These are phyloP conservation scores for Austrolebias charrua DNA, from an alignment of 2,797 vertebrate genomes.

Conservation along the genomic window DNA sequence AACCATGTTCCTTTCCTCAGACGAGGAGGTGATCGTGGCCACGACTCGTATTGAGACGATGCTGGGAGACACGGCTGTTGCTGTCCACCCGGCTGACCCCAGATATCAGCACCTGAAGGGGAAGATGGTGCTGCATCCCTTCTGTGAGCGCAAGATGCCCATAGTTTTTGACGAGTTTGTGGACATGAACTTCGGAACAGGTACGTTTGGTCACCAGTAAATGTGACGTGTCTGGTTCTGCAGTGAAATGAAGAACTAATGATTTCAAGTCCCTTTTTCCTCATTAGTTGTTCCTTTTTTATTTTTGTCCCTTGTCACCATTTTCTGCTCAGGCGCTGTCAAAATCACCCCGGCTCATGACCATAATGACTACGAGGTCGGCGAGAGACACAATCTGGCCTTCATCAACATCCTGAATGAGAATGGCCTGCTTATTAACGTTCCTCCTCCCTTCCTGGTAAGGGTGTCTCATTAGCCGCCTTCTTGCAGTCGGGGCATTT, in stretches of 20 bases:
- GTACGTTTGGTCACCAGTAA: constrained; percentile 55
- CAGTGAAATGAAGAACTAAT: constrained; percentile 23
- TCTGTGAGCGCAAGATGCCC: constrained; percentile 85
- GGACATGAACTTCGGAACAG: constrained; percentile 91
- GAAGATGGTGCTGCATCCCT: constrained; percentile 83
- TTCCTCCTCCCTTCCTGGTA: constrained; percentile 90
- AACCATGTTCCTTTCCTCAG: constrained; percentile 50
- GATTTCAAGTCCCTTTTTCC: constrained; percentile 21
- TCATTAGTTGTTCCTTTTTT: constrained; percentile 12
- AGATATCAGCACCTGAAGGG: constrained; percentile 90
- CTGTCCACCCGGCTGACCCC: constrained; percentile 86
- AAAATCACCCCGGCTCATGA: constrained; percentile 97
- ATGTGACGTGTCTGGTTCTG: constrained; percentile 4
- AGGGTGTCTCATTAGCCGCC: constrained; percentile 47
- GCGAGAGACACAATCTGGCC: constrained; percentile 84
- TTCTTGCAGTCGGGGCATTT: constrained; percentile 36
- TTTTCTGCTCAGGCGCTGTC: constrained; percentile 82
- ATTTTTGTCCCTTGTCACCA: constrained; percentile 8
- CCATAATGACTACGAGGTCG: constrained; percentile 92
- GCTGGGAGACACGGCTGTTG: constrained; percentile 89
- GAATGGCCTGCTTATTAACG: constrained; percentile 86
- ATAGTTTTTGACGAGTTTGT: constrained; percentile 90
- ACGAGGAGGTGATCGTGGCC: constrained; percentile 89
- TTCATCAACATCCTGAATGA: constrained; percentile 91
- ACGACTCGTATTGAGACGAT: constrained; percentile 94